Base-by-base conservation (phyloP, 2,888 invertebrate species). In the Spicauda simplicius region DNA sequence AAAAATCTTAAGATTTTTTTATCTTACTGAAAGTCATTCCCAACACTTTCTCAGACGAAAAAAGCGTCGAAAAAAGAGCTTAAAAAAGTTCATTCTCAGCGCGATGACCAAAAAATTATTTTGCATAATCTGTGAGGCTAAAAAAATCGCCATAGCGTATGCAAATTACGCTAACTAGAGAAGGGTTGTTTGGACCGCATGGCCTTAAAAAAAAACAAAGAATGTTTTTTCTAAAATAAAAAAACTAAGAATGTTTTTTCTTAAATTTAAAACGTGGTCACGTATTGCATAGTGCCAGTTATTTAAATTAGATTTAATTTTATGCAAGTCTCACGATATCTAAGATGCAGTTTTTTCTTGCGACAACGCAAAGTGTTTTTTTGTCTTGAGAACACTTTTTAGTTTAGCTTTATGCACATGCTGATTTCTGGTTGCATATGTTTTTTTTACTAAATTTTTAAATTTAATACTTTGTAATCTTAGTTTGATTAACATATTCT, bases 51-150 rank as follows among this genome's bases (percentile, higher is more conserved):
- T 66, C 65, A 66, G 65, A 48, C 25, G 45, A 59, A 60, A 60
- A 58, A 64, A 58, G 14, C 53, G n/a, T 18, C 52, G 12, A 30
- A 59, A 65, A 65, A 63, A 63, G 54, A 14, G 12, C 19, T 2
- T 14, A 75, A 83, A 87, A 87, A 89, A 79, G 76, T 72, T 73
- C n/a, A 18, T 54, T 69, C 77, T 78, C 81, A 77, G 77, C 73
- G 70, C 74, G 73, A 81, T 91, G 91, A 87, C 91, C 91, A 92
- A 92, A 92, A 92, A 92, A 91, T 70, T 66, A 70, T 88, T 92
- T 90, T 77, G 71, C 92, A 92, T 92, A 92, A 91, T 90, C 91
- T 87, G 76, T 76, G 80, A 77, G 76, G 67, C 77, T 80, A 90
- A 90, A 91, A 65, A 91, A 91, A 87, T 91, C 84, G 90, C 91